Evolutionary conservation across 2,888 invertebrate species (phyloP), one percentile per base, ranked within the genome.

Genomic region (Tipula confusa): DNA sequence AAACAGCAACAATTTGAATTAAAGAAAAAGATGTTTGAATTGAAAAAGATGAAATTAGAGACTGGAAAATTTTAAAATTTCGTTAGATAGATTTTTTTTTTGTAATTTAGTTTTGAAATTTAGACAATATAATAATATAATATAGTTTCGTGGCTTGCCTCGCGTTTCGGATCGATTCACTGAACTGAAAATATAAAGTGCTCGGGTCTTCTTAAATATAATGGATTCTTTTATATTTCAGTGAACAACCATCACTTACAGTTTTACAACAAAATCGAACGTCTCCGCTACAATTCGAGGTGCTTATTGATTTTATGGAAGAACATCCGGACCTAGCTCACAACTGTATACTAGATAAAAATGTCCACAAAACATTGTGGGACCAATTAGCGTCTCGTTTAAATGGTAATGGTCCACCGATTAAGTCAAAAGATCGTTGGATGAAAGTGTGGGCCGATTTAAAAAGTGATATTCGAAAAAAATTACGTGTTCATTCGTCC

Each of bases 361-460:
- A 80, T 15, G 31, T 29, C 5, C 80, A 80, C 7, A 80, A 80
- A 80, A 80, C 29, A 13, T 9, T 80, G 2, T 80, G 80, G 80
- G 80, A 80, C 4, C 29, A 80, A 80, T 29, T 80, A 5, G 13
- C 80, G 5, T 31, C 4, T 5, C 80, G 29, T n/a, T 31, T 80
- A 9, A 80, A 80, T 31, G 15, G 2, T 29, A 80, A 80, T 7
- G 80, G 80, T 6, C 80, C 80, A 1, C 80, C 80, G 9, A 80
- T 80, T n/a, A 80, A 80, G 15, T 80, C 80, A 13, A 80, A 31
- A 80, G 80, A 80, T 29, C 80, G 80, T 29, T 80, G 80, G 80
- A 80, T 80, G 80, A 80, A 80, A 31, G 80, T 80, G 31, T 80
- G 80, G 80, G 80, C 80, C 31, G 80, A 80, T 29, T 15, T 80